Evolutionary conservation across 2,888 invertebrate species (phyloP).

Genomic region (Muschampia plurimacula): DNA sequence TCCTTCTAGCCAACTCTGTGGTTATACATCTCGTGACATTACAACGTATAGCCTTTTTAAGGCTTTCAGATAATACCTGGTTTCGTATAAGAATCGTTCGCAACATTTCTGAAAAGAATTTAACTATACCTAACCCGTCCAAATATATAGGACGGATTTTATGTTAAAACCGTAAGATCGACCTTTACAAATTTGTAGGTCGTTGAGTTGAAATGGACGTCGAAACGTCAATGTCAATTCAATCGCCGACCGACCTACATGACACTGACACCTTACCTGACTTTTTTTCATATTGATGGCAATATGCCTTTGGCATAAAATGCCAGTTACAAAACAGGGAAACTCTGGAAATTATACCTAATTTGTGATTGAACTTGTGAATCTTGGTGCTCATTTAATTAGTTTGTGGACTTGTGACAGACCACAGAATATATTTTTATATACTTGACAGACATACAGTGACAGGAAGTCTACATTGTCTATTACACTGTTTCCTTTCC

Average conservation of each 20-base stretch:
- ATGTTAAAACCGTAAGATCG: conserved; percentile 64
- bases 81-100: conserved; percentile 90
- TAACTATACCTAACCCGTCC: conserved; percentile 69
- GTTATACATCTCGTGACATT: conserved; percentile 87
- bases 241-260: not conserved
- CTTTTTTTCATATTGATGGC: conserved; percentile 42
- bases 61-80: conserved; percentile 87
- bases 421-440: no score
- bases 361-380: no score
- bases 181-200: conserved; percentile 82
- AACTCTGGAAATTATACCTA: no score
- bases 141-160: conserved; percentile 72
- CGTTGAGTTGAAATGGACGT: conserved; percentile 59
- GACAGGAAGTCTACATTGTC: no score
- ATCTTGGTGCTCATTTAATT: no score
- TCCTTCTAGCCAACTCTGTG: conserved; percentile 87
- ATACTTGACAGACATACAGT: no score
- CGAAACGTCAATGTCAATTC: not conserved
- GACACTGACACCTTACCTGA: conserved; percentile 33
- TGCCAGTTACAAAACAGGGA: no score
- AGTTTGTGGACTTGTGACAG: no score
- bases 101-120: conserved; percentile 83
- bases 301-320: no score
- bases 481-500: no score
- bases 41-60: conserved; percentile 85